Percentiles rank a stretch among this genome's conserved stretches.
phyloP scores from a whole-genome alignment of 2,797 vertebrate species.

The Choloepus didactylus region DNA sequence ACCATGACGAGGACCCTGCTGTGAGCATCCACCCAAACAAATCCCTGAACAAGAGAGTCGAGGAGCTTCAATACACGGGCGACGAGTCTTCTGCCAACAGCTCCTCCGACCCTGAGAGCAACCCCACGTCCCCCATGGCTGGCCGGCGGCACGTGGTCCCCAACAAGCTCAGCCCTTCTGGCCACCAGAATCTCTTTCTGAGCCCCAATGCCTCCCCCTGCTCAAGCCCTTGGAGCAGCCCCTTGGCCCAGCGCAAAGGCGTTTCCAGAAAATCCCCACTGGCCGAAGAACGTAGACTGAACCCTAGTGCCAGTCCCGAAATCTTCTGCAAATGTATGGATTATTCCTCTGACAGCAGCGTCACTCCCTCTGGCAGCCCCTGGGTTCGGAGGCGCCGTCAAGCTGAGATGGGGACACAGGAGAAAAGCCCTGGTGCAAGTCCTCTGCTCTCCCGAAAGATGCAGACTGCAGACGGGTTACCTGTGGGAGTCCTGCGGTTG shows the following conservation, averaged over 20 bases:
- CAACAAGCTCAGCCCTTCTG: slow-evolving; percentile 93
- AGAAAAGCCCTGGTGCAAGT: slow-evolving; percentile 94
- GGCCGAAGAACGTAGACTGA: slow-evolving; percentile 91
- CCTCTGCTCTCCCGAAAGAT: slow-evolving; percentile 94
- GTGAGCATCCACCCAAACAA: slow-evolving; percentile 88
- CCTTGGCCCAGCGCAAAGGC: slow-evolving; percentile 93
- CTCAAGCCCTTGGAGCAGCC: slow-evolving; percentile 97
- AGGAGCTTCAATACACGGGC: slow-evolving; percentile 95
- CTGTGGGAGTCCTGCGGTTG: slow-evolving; percentile 94
- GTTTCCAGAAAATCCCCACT: slow-evolving; percentile 93
- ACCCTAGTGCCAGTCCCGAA: slow-evolving; percentile 90
- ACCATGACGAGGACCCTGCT: slow-evolving; percentile 88
- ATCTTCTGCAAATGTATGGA: slow-evolving; percentile 90
- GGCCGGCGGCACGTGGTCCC: slow-evolving; percentile 90
- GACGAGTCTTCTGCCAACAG: slow-evolving; percentile 97
- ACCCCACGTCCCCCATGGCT: slow-evolving; percentile 93
- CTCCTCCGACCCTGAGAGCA: slow-evolving; percentile 97
- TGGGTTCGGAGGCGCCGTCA: slow-evolving; percentile 97
- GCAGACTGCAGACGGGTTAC: slow-evolving; percentile 94
- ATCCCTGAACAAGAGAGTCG: slow-evolving; percentile 95
- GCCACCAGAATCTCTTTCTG: slow-evolving; percentile 93
- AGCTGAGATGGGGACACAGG: slow-evolving; percentile 91
- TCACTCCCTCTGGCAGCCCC: slow-evolving; percentile 96
- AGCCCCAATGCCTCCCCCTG: slow-evolving; percentile 96
- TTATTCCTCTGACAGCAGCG: slow-evolving; percentile 98